Conservation (phyloP, 2,888 invertebrate genomes). For the Polyommatus icarus region DNA sequence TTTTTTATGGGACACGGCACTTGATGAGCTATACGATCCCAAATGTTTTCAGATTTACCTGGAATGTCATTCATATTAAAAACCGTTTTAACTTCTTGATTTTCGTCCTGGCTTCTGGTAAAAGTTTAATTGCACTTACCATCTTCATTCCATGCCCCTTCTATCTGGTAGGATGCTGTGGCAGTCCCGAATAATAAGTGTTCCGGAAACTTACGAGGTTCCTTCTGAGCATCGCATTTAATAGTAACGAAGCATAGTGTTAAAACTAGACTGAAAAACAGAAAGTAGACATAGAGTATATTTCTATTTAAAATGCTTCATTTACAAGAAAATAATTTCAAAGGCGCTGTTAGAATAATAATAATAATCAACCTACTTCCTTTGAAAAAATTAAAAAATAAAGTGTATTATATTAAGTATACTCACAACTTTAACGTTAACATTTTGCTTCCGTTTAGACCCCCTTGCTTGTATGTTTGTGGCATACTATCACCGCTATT, state of each 20-base stretch:
- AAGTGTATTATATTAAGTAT: too few species aligned
- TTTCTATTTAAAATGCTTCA: too few species aligned
- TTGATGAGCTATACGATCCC: constrained; percentile 77
- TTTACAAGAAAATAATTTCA: too few species aligned
- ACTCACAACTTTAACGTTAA: constrained; percentile 4
- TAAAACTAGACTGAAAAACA: constrained; percentile 7
- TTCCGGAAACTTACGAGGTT: constrained; percentile 52
- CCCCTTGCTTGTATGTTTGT: not conserved
- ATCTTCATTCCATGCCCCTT: constrained; percentile 73
- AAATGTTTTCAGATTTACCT: constrained; percentile 77
- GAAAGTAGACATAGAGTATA: too few species aligned
- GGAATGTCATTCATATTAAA: constrained; percentile 31
- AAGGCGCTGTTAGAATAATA: too few species aligned
- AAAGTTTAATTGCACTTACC: constrained; percentile 47
- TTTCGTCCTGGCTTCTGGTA: too few species aligned
- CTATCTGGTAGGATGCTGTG: constrained; percentile 73
- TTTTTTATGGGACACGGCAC: constrained; percentile 67
- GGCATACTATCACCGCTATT: not conserved
- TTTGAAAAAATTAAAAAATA: too few species aligned
- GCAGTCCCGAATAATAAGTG: constrained; percentile 56
- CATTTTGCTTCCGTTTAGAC: not conserved
- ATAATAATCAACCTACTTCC: too few species aligned
- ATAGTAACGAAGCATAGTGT: constrained; percentile 12
- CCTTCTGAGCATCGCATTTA: constrained; percentile 36
- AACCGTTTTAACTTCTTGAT: not conserved